Evolutionary conservation across 2,113 vertebrate species (phyloP), one percentile per base, ranked within the genome.

Genomic region (Macquaria ambigua): DNA sequence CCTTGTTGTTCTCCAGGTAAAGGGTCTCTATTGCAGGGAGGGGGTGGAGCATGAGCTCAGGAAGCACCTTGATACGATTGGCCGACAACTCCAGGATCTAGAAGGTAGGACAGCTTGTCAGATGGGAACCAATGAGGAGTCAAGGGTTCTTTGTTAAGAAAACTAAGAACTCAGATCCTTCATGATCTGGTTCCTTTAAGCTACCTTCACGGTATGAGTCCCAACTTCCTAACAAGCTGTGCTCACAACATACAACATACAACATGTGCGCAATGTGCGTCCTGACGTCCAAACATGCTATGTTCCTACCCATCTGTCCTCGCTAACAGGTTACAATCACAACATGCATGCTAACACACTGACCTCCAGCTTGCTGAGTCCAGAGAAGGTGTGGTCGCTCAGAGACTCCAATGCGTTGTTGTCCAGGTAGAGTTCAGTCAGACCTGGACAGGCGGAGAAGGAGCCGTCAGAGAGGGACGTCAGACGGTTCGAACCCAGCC

Each of bases 71-170:
- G 61, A 96, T 91, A 4, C 3, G 82, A 86, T 96, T 96, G 21
- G 68, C 64, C 0, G 94, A 92, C 58, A 96, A 89, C 21, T 94
- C 88, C 67, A 96, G 91, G 76, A 91, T 89, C 94, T 95, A 34
- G 1, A 81, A 15, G 37, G 3, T 2, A 14, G 14, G 10, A 82
- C 3, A 52, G 1, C 0, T 20, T 41, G 0, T 69, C 53, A 76
- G 8, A 69, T 14, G 52, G 8, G 21, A 46, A 25, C 14, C 15
- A 39, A 14, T 21, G 5, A 66, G 48, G 37, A 64, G 34, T 31
- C 31, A 15, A 46, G 48, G 10, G 0, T 53, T 28, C 12, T 6
- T 18, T 3, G 8, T 8, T 18, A 59, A 25, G 37, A 72, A 39
- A 28, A 74, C 71, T 20, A 59, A 46, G 34, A 41, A 18, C 31